Evolutionary conservation across 2,888 invertebrate species (phyloP).

Genomic region (Sabellastarte sp.): DNA sequence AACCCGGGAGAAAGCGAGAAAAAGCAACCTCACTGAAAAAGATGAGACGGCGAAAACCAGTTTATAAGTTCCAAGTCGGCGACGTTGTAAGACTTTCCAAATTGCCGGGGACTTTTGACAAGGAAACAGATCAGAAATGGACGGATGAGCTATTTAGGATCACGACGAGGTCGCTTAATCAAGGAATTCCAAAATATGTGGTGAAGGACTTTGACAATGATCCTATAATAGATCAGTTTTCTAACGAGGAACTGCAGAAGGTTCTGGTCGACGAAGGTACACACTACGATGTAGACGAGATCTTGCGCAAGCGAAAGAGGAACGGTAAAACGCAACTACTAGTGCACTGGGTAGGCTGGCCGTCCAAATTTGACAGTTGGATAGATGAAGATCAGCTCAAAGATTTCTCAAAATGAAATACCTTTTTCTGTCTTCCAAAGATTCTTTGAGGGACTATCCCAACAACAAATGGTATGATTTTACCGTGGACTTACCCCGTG

Average conservation of each 20-base stretch:
- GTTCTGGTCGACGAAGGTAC: neutral
- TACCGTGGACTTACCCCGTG: neutral
- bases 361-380: neutral
- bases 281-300: neutral
- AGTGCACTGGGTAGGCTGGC: neutral
- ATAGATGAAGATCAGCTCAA: neutral
- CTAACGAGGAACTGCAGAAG: neutral
- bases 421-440: neutral
- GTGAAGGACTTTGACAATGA: neutral
- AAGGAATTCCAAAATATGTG: neutral
- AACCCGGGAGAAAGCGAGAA: too few species aligned
- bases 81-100: neutral
- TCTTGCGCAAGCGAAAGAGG: neutral
- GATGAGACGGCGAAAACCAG: too few species aligned
- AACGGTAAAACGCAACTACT: neutral
- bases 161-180: neutral
- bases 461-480: neutral
- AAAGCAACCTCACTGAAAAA: too few species aligned
- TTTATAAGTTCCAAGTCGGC: neutral
- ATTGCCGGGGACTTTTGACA: neutral
- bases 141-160: neutral
- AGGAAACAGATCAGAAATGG: neutral
- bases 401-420: neutral
- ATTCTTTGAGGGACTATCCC: neutral
- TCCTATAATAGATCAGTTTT: neutral